A percentile compares a stretch with the other conserved stretches of the same genome.
Conservation (phyloP, 2,113 vertebrate genomes). For the Xenus cinereus region DNA sequence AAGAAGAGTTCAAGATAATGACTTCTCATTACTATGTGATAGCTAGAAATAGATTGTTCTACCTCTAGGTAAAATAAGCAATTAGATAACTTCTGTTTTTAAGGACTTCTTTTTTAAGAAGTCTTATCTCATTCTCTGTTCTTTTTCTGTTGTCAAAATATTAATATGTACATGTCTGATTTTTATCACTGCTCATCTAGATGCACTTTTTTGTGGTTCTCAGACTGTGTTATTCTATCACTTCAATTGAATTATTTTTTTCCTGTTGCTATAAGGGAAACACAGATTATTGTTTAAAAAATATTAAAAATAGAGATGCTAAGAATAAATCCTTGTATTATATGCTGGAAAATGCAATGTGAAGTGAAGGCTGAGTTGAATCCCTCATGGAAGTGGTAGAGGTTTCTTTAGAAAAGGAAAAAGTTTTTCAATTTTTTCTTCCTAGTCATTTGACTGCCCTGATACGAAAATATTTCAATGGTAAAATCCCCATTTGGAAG, state of each 20-base stretch:
- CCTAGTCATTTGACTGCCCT: background rate
- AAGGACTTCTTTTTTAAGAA: conserved; percentile 64
- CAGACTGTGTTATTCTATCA: background rate
- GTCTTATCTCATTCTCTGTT: conserved; percentile 46
- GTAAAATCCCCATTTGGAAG: background rate
- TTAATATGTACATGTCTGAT: conserved; percentile 46
- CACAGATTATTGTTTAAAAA: background rate
- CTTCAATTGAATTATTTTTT: background rate
- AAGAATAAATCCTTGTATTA: background rate
- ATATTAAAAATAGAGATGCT: background rate
- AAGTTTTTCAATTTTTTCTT: background rate
- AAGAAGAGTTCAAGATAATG: conserved; percentile 79
- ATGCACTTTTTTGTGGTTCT: background rate
- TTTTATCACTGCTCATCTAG: conserved; percentile 3
- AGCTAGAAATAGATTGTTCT: conserved; percentile 78
- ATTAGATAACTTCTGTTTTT: conserved; percentile 73
- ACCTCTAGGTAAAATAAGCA: conserved; percentile 77
- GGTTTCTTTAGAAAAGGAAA: background rate
- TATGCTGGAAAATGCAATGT: background rate
- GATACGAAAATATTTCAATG: background rate
- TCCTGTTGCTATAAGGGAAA: background rate
- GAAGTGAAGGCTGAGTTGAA: background rate
- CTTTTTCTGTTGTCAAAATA: conserved; percentile 60
- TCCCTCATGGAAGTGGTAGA: background rate
- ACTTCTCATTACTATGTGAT: conserved; percentile 79